Base-by-base conservation (phyloP, 2,888 invertebrate genomes). In the Stegophylla sp. region DNA sequence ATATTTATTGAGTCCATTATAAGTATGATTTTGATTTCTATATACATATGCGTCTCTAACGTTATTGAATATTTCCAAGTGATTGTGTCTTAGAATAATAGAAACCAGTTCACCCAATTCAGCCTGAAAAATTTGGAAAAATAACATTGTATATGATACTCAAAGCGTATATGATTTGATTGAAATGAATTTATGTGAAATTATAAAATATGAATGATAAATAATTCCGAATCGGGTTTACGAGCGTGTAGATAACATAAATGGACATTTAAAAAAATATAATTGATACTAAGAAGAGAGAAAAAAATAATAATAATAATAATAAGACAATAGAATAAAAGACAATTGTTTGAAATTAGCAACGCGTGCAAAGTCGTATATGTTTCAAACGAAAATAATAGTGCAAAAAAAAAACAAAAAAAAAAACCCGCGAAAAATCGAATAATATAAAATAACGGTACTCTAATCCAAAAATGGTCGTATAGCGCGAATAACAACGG, bases 401-500 rank as follows among this genome's bases (percentile, higher is more conserved):
- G 26, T 1, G 45, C 5, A 3, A 41, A 61, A 26, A 71, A 56
- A 23, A 51, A 15, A 69, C 17, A 26, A 48, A 45, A 34, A 3
- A 45, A 45, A 45, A 15, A 10, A 45, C 3, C 45, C 7, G 12
- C 45, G 28, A 71, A 73, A 73, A 17, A 45, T 45, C 5, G 15
- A 61, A 73, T 73, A 9, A 17, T 28, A 56, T 34, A 26, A 59
- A n/a, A 15, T 73, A 73, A 73, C 73, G 61, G 59, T 73, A 73
- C 23, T 4, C 20, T 53, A 41, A 72, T 72, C 34, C 28, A 51
- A 51, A 69, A 69, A 28, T 15, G 51, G 7, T 20, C 13, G n/a
- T 34, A n/a, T 23, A 9, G 28, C 23, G 13, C 7, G n/a, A 56
- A 45, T 61, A 45, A 26, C 45, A 45, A 43, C 45, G 26, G 9